Evolutionary conservation across 2,113 vertebrate species (phyloP).

Genomic region (Nibea albiflora): DNA sequence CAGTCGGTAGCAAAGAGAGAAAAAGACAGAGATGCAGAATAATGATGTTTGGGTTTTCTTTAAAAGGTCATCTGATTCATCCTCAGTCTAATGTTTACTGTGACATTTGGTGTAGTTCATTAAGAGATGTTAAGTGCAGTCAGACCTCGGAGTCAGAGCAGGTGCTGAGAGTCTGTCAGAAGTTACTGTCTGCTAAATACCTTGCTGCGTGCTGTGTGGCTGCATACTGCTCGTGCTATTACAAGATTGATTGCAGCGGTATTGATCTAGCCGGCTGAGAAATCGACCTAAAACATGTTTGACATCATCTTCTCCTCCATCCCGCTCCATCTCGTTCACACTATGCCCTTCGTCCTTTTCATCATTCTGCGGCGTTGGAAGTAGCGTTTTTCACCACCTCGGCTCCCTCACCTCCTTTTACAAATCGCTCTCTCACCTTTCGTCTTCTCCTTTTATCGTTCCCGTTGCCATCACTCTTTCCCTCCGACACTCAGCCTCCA

Average conservation of each 20-base stretch:
- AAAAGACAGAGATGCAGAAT: background rate
- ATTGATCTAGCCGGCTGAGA: conserved; percentile 66
- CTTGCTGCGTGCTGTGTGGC: conserved; percentile 23
- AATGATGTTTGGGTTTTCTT: conserved; percentile 20
- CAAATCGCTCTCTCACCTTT: conserved; percentile 45
- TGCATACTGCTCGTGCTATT: conserved; percentile 51
- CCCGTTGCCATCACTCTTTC: conserved; percentile 35
- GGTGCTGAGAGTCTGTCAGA: conserved; percentile 35
- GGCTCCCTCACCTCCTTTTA: conserved; percentile 16
- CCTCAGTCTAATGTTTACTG: conserved; percentile 19
- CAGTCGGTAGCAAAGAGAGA: background rate
- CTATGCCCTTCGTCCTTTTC: conserved; percentile 41
- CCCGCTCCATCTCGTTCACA: conserved; percentile 52
- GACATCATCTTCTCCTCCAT: conserved; percentile 64
- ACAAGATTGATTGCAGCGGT: conserved; percentile 54
- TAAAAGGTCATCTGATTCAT: conserved; percentile 37
- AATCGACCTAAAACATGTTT: conserved; percentile 66
- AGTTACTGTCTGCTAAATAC: conserved; percentile 33
- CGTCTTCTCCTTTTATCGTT: conserved; percentile 28
- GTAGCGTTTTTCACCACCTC: conserved; percentile 48
- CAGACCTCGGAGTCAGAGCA: conserved; percentile 3
- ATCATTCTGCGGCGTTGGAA: conserved; percentile 23
- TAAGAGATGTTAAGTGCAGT: conserved; percentile 16
- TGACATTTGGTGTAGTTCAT: conserved; percentile 39
- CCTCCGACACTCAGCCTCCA: background rate